Evolutionary conservation across 2,797 vertebrate genomes (phyloP), one percentile per base, ranked within the genome.

Genomic region (Vultur gryphus): DNA sequence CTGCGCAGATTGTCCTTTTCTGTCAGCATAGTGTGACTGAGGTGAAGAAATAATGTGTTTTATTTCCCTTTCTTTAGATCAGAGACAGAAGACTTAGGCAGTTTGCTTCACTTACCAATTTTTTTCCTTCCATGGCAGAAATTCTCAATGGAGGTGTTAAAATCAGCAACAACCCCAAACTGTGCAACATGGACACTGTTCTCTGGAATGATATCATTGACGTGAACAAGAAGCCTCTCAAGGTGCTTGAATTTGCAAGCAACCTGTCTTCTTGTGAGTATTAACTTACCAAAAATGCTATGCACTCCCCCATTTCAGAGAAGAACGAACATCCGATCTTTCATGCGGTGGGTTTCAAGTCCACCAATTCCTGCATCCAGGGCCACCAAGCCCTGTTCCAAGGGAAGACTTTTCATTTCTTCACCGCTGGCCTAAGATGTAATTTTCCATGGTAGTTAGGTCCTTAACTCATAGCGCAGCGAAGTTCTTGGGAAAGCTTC

Each of bases 181-280:
- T 99, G 24, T 99, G 99, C 97, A 98, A 99, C 37, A 93, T 99
- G 95, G 98, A 99, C 43, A 99, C 98, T 23, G 98, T 99, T 93
- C 98, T 99, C 73, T 99, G 99, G 99, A 91, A 94, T 9, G 99
- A 99, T 88, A 99, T 99, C 26, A 94, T 99, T 44, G 97, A 98
- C 61, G 28, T 13, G 0, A 97, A 93, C 7, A 97, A 54, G 49
- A 96, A 97, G 52, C 97, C 97, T 65, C 96, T 59, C 33, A 98
- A 98, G 24, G 93, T 97, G 2, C 72, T 97, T 69, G 97, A 98
- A 85, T 84, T 97, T 31, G 95, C 96, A 9, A 97, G 39, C 48
- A 93, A 92, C 7, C 39, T 69, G 49, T 86, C 81, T 48, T 70
- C 52, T 23, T 99, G 99, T 99, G 97, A 98, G 99, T 98, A 82